These are phyloP conservation scores for Thelohanellus kitauei DNA, from an alignment of 30 jellyfish, hydroid and myxozoan genomes.

Conservation along the genomic window DNA sequence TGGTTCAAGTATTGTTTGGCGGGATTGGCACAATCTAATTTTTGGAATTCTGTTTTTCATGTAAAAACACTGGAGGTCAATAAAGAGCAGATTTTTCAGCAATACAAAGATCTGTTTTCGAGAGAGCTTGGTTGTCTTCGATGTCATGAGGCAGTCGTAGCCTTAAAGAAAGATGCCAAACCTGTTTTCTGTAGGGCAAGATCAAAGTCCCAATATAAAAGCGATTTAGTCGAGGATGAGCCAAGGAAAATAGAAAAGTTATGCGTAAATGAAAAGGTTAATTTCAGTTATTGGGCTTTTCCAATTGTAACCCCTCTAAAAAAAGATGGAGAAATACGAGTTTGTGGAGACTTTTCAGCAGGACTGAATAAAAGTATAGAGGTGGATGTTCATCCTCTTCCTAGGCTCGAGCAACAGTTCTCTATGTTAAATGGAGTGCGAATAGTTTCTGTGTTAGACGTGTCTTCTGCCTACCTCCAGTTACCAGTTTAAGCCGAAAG, in stretches of 20 bases:
- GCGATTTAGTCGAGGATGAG: no score
- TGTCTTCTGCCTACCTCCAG: not conserved
- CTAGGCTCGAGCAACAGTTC: slow-evolving; percentile 18
- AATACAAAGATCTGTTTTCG: no score
- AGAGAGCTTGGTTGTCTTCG: not conserved
- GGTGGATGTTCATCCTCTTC: slow-evolving; percentile 19
- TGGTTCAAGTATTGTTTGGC: not conserved
- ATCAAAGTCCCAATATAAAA: no score
- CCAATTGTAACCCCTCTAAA: slow-evolving; percentile 14
- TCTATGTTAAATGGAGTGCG: slow-evolving; percentile 28
- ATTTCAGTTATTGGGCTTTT: slow-evolving; percentile 34
- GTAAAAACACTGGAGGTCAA: not conserved
- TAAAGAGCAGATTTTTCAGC: not conserved
- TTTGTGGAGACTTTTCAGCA: slow-evolving; percentile 24
- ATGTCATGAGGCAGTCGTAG: not conserved
- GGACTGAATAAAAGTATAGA: slow-evolving; percentile 21
- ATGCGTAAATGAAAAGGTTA: slow-evolving; percentile 13
- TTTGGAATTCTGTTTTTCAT: no score
- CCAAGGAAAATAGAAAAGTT: slow-evolving; percentile 7
- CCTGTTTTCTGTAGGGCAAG: no score
- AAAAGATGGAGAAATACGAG: slow-evolving; percentile 27
- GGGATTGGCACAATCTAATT: not conserved
- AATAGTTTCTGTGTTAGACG: slow-evolving; percentile 19
- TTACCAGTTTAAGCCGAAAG: not conserved
- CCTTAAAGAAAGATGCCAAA: not conserved